Evolutionary conservation across 2,113 vertebrate genomes (phyloP).

Genomic region (Bungarus multicinctus): DNA sequence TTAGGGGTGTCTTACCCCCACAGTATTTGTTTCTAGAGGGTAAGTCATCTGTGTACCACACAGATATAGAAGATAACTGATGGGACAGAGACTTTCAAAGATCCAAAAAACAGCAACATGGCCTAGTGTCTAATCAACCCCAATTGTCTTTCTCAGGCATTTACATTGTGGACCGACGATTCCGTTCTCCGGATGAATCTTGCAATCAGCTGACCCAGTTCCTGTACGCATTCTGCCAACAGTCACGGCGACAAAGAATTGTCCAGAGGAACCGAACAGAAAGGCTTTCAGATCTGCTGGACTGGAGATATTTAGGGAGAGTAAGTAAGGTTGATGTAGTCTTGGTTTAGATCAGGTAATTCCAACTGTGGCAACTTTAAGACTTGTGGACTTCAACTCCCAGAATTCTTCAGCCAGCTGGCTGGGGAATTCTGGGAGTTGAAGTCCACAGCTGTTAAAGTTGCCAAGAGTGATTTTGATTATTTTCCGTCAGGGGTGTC

Average conservation of each 20-base stretch:
- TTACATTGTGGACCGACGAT: slow-evolving; percentile 93
- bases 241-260: slow-evolving; percentile 92
- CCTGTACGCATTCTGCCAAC: slow-evolving; percentile 92
- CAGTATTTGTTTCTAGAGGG: no score
- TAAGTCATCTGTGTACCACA: no score
- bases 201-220: slow-evolving; percentile 96
- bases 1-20: no score
- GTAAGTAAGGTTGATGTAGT: slow-evolving; percentile 62
- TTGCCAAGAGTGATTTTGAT: not conserved
- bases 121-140: not conserved
- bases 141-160: slow-evolving; percentile 74
- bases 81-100: not conserved
- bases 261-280: slow-evolving; percentile 94
- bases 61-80: not conserved
- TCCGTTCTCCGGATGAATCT: slow-evolving; percentile 87
- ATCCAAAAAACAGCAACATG: not conserved
- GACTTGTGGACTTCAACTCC: not conserved
- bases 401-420: not conserved
- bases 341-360: not conserved
- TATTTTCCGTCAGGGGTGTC: not conserved
- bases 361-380: not conserved
- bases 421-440: not conserved
- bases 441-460: not conserved
- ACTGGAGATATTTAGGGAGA: slow-evolving; percentile 93
- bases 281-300: slow-evolving; percentile 90